phyloP scores from a whole-genome alignment of 2,888 invertebrate genomes.

The Tetragnatha montana region DNA sequence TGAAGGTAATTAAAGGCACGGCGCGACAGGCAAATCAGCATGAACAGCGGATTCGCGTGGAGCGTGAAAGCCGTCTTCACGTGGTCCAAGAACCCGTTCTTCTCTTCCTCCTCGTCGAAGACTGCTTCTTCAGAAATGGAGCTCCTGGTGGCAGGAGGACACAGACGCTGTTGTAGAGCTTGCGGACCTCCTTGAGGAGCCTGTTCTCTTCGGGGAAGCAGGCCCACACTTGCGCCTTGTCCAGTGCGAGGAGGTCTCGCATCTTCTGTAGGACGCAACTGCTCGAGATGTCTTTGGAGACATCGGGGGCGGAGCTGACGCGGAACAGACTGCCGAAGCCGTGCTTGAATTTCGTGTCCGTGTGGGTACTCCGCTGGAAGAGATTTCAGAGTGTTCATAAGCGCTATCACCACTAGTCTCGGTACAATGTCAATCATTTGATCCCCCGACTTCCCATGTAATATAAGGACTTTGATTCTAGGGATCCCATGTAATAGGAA shows the following conservation, averaged over 20 bases:
- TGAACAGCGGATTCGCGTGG: conserved; percentile 46
- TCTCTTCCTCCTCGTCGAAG: background rate
- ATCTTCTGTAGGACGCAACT: conserved; percentile 2
- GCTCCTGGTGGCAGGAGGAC: background rate
- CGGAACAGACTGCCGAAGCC: background rate
- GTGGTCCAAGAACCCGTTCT: background rate
- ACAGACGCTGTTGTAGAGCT: conserved; percentile 1
- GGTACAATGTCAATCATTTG: too few relatives aligned
- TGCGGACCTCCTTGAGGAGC: conserved; percentile 21
- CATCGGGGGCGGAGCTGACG: conserved; percentile 17
- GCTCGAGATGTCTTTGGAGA: background rate
- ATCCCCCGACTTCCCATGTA: too few relatives aligned
- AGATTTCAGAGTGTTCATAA: too few relatives aligned
- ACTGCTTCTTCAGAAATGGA: too few relatives aligned
- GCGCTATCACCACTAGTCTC: too few relatives aligned
- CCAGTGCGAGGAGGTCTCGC: conserved; percentile 11
- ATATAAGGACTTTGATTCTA: too few relatives aligned
- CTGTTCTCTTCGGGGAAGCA: conserved; percentile 6
- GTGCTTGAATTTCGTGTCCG: background rate
- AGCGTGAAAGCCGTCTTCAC: conserved; percentile 51
- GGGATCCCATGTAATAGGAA: too few relatives aligned
- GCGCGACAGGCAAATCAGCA: conserved; percentile 54
- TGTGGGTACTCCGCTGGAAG: background rate
- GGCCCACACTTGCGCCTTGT: background rate
- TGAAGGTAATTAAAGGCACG: conserved; percentile 51